Evolutionary conservation across 2,113 vertebrate species (phyloP).

Genomic region (Ptilorrhoa leucosticta): DNA sequence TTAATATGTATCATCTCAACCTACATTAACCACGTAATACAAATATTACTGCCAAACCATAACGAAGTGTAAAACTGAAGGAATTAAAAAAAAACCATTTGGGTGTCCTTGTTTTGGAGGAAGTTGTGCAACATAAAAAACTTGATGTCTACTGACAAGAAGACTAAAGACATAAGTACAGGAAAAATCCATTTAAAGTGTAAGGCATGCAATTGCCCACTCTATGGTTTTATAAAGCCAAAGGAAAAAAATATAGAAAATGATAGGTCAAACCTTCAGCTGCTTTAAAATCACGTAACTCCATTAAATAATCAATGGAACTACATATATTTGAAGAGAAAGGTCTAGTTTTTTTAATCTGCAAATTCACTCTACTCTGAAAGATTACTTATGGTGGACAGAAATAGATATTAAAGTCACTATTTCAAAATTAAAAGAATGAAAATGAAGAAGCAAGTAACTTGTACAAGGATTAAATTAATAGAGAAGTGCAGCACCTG

Average conservation of each 20-base stretch:
- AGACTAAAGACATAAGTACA: background rate
- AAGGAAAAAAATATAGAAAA: background rate
- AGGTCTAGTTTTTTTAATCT: background rate
- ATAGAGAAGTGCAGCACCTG: background rate
- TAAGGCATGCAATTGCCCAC: background rate
- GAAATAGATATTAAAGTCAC: background rate
- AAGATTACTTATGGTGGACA: background rate
- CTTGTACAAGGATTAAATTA: background rate
- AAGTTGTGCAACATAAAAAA: background rate
- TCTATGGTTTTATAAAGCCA: background rate
- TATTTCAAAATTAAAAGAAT: background rate
- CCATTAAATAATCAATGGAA: background rate
- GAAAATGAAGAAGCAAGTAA: background rate
- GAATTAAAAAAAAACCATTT: background rate
- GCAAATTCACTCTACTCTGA: background rate
- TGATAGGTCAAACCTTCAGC: background rate
- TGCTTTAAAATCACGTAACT: background rate
- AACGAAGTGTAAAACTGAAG: background rate
- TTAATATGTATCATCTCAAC: background rate
- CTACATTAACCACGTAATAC: background rate
- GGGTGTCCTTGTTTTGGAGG: background rate
- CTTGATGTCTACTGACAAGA: background rate
- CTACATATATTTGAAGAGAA: background rate
- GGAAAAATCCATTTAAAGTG: background rate
- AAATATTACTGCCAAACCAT: background rate